Conservation (phyloP, 2,888 invertebrate species). For the Acrobasis repandana region DNA sequence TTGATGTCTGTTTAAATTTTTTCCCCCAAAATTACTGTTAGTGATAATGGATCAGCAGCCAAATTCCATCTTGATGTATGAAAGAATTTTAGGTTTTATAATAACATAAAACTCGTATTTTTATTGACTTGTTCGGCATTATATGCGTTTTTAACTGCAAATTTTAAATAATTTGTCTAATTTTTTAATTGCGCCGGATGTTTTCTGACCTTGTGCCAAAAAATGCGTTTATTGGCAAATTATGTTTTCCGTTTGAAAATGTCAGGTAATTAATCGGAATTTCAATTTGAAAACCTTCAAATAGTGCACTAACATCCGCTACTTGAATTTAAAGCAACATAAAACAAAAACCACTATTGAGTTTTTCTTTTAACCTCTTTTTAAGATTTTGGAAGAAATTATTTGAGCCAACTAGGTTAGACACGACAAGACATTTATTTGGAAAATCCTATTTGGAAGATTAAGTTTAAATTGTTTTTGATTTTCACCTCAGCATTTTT, state of each 20-base stretch:
- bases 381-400: conserved; percentile 37
- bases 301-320: neutral
- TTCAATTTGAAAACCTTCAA: conserved; percentile 1
- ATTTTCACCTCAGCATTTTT: conserved; percentile 27
- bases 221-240: neutral
- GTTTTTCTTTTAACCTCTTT: neutral
- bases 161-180: conserved; percentile 18
- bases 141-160: conserved; percentile 23
- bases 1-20: too few species aligned
- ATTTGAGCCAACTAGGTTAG: conserved; percentile 37
- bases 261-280: neutral
- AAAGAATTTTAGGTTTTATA: too few species aligned
- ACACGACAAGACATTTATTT: conserved; percentile 15
- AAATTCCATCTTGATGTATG: too few species aligned
- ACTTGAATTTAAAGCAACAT: neutral
- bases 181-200: conserved; percentile 19
- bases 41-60: too few species aligned
- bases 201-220: conserved; percentile 12
- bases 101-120: too few species aligned
- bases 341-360: neutral
- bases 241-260: conserved; percentile 2
- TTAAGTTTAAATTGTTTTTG: conserved; percentile 7
- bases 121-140: too few species aligned
- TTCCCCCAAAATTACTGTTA: too few species aligned
- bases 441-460: conserved; percentile 21